A percentile compares a stretch with the other conserved stretches of the same genome.
These are phyloP conservation scores for Scylla paramamosain DNA, from an alignment of 1,140 invertebrate genomes.

Conservation along the genomic window DNA sequence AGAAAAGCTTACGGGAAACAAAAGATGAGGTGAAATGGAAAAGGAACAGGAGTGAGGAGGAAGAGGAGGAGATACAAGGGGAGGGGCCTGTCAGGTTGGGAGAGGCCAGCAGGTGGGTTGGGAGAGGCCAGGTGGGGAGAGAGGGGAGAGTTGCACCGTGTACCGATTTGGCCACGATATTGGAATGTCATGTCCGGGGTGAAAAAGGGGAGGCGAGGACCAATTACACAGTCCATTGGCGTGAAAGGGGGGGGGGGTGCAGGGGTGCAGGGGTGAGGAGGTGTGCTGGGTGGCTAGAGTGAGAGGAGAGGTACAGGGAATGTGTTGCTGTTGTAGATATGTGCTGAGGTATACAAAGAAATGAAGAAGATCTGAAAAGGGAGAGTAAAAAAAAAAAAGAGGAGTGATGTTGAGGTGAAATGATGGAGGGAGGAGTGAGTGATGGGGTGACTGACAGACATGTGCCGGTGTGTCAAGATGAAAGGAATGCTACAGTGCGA, in stretches of 20 bases:
- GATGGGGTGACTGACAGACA: too few species aligned
- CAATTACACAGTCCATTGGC: conserved; percentile 71
- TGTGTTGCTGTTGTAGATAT: background rate
- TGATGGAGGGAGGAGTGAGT: too few species aligned
- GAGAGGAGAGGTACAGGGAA: background rate
- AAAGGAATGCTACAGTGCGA: too few species aligned
- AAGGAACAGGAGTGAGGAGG: background rate
- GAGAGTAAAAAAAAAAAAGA: background rate
- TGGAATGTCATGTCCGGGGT: conserved; percentile 69
- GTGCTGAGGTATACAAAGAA: background rate
- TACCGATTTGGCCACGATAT: conserved; percentile 73
- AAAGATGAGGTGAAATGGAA: background rate
- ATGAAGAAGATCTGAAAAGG: background rate
- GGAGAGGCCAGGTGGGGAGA: conserved; percentile 2
- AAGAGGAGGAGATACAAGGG: background rate
- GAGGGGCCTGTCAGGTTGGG: background rate
- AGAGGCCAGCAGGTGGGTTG: background rate
- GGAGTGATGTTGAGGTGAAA: too few species aligned
- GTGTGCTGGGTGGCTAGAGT: background rate
- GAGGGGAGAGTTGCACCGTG: conserved; percentile 47
- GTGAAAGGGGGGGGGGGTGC: conserved; percentile 43
- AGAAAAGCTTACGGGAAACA: background rate
- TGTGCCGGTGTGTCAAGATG: too few species aligned
- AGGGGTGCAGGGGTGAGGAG: conserved; percentile 12
- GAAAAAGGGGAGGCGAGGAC: conserved; percentile 70